phyloP scores from a whole-genome alignment of 1,140 invertebrate genomes.

The Maconellicoccus hirsutus region DNA sequence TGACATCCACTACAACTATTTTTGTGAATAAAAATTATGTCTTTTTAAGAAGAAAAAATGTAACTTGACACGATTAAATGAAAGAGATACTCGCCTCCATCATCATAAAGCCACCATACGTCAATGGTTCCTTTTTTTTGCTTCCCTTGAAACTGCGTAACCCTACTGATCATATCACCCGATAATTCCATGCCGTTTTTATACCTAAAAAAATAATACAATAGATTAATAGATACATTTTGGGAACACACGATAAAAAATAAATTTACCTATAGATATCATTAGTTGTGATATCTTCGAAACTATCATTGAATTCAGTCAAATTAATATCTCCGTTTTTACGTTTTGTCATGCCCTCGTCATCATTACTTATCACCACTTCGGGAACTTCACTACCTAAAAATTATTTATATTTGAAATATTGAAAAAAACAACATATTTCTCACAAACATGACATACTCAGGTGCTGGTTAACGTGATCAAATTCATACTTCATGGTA shows the following conservation, averaged over 20 bases:
- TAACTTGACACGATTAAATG: too few species aligned
- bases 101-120: conserved; percentile 98
- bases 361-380: neutral
- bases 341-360: neutral
- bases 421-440: too few species aligned
- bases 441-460: too few species aligned
- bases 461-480: neutral
- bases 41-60: too few species aligned
- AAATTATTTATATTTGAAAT: too few species aligned
- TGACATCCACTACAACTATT: too few species aligned
- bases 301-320: neutral
- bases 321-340: neutral
- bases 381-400: neutral
- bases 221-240: too few species aligned
- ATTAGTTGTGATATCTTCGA: neutral
- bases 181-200: conserved; percentile 42
- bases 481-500: neutral
- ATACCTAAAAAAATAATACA: conserved; percentile 34
- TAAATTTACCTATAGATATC: neutral
- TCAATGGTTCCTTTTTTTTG: conserved; percentile 77
- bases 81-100: conserved; percentile 49
- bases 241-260: neutral
- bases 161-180: conserved; percentile 49
- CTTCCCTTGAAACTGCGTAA: conserved; percentile 61
- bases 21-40: too few species aligned